phyloP scores from a whole-genome alignment of 2,888 invertebrate species.

The Bedellia somnulentella region DNA sequence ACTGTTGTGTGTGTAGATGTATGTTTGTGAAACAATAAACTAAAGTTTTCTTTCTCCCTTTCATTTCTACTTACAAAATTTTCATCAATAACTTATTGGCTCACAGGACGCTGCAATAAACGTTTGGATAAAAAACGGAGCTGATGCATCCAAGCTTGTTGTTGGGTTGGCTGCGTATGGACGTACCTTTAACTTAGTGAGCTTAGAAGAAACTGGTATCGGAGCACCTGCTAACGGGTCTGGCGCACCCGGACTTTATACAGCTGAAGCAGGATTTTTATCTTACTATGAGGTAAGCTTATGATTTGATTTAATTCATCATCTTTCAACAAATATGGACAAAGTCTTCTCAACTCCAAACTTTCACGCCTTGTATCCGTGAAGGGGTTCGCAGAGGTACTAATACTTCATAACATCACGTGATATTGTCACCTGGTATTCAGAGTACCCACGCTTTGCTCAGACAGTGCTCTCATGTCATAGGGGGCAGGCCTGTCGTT shows the following conservation, averaged over 20 bases:
- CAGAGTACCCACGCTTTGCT: too few species aligned
- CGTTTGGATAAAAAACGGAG: constrained; percentile 54
- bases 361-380: too few species aligned
- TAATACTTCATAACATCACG: too few species aligned
- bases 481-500: too few species aligned
- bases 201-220: constrained; percentile 27
- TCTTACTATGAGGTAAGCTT: constrained; percentile 6
- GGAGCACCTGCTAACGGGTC: constrained; percentile 52
- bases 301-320: neutral
- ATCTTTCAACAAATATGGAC: neutral
- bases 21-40: neutral
- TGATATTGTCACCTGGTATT: too few species aligned
- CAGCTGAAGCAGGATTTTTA: constrained; percentile 4
- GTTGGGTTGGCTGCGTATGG: constrained; percentile 67
- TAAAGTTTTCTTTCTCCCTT: neutral
- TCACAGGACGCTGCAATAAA: constrained; percentile 36
- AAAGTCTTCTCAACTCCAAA: neutral
- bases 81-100: neutral
- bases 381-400: too few species aligned
- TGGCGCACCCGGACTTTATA: constrained; percentile 37
- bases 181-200: constrained; percentile 54
- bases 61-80: neutral
- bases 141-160: constrained; percentile 54
- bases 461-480: too few species aligned
- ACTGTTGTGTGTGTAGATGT: too few species aligned